phyloP scores from a whole-genome alignment of 2,113 vertebrate species.

The Ciconia boyciana region DNA sequence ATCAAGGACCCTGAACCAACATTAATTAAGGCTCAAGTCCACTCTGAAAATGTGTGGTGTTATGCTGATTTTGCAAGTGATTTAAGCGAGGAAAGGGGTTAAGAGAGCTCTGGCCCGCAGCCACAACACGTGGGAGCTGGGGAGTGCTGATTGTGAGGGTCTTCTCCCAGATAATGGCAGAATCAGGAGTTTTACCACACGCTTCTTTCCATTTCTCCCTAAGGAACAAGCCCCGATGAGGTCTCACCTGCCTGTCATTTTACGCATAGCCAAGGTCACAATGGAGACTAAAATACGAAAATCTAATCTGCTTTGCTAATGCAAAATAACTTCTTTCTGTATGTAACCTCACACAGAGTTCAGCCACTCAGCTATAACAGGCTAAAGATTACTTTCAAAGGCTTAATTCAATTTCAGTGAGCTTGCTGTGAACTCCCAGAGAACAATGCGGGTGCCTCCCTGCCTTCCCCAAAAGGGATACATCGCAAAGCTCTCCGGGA shows the following conservation, averaged over 20 bases:
- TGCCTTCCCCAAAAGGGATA: not conserved
- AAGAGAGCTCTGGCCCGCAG: not conserved
- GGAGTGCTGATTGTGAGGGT: not conserved
- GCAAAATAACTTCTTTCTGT: slow-evolving; percentile 3
- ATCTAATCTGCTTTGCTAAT: slow-evolving; percentile 31
- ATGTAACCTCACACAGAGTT: slow-evolving; percentile 19
- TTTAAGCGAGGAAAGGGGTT: not conserved
- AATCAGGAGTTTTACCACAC: not conserved
- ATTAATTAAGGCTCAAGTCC: not conserved
- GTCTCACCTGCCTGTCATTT: slow-evolving; percentile 17
- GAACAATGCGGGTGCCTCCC: not conserved
- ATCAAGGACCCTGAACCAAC: not conserved
- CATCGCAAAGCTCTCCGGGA: not conserved
- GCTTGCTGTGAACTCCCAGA: not conserved
- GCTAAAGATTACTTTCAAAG: slow-evolving; percentile 20
- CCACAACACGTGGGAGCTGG: rapidly evolving
- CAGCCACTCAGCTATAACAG: slow-evolving; percentile 14
- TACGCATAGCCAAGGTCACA: not conserved
- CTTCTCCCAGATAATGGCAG: not conserved
- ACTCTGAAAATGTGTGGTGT: not conserved
- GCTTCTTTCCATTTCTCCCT: not conserved
- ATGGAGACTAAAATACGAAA: slow-evolving; percentile 46
- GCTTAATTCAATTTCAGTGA: slow-evolving; percentile 50
- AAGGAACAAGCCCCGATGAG: not conserved
- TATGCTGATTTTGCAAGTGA: not conserved